Conservation (phyloP, 1,140 invertebrate species). For the Aphelinus certus region DNA sequence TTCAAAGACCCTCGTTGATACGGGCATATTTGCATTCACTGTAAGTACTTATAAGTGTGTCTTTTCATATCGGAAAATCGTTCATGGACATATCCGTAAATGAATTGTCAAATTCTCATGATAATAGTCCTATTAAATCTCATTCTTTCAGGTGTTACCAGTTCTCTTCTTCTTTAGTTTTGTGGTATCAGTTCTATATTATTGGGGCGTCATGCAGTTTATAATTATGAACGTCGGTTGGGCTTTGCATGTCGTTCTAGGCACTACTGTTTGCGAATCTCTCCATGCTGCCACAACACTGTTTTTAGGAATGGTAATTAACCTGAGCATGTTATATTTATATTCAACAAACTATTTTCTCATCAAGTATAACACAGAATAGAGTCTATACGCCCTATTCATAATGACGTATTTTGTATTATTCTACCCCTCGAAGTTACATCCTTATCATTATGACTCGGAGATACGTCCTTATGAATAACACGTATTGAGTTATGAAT, state of each 20-base stretch:
- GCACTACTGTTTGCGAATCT: conserved; percentile 91
- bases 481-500: too few relatives aligned
- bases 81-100: too few relatives aligned
- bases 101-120: conserved; percentile 19
- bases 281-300: conserved; percentile 89
- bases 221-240: conserved; percentile 83
- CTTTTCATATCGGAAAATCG: too few relatives aligned
- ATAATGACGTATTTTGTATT: too few relatives aligned
- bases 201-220: conserved; percentile 87
- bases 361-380: neutral
- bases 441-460: too few relatives aligned
- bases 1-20: conserved; percentile 73
- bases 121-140: conserved; percentile 21
- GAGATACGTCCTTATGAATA: too few relatives aligned
- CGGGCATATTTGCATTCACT: conserved; percentile 82
- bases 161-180: conserved; percentile 94
- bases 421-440: too few relatives aligned
- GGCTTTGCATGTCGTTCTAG: conserved; percentile 76
- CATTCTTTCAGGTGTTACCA: conserved; percentile 75
- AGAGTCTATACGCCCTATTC: too few relatives aligned
- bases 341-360: neutral
- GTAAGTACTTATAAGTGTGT: conserved; percentile 64
- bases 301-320: conserved; percentile 85
- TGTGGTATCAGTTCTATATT: conserved; percentile 86
- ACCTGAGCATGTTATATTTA: neutral